These are phyloP conservation scores for Callinectes sapidus DNA, from an alignment of 2,888 invertebrate species.

Conservation along the genomic window DNA sequence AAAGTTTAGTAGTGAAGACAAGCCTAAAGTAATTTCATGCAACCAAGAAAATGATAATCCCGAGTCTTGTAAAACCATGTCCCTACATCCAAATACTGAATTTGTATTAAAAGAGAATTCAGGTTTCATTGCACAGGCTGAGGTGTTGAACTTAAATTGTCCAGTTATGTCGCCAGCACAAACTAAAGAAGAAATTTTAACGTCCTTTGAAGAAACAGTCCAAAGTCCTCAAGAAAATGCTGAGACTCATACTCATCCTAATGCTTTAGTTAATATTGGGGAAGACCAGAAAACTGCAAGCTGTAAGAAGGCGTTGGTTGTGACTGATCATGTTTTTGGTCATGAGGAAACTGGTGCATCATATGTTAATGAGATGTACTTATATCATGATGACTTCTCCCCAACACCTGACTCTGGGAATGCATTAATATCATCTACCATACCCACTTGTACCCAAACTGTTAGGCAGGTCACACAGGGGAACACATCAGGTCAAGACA, in stretches of 20 bases:
- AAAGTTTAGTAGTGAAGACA: neutral
- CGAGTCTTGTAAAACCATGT: neutral
- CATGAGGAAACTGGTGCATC: conserved; percentile 33
- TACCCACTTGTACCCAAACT: conserved; percentile 34
- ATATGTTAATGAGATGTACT: conserved; percentile 10
- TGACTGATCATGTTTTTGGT: conserved; percentile 41
- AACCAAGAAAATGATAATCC: neutral
- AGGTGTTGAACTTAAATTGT: neutral
- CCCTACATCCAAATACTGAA: neutral
- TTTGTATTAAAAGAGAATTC: neutral
- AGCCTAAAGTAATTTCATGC: neutral
- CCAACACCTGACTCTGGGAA: neutral
- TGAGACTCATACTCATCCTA: conserved; percentile 27
- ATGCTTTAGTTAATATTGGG: neutral
- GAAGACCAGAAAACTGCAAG: conserved; percentile 1
- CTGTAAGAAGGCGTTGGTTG: conserved; percentile 25
- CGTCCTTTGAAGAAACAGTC: neutral
- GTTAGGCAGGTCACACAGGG: neutral
- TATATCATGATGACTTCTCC: conserved; percentile 52
- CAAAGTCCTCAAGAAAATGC: conserved; percentile 42
- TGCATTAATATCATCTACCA: neutral
- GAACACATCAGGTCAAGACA: neutral
- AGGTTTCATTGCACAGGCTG: neutral
- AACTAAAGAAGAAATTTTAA: neutral
- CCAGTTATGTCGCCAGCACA: neutral